These are phyloP conservation scores for Triplophysa dalaica DNA, from an alignment of 2,113 vertebrate species.

Conservation along the genomic window DNA sequence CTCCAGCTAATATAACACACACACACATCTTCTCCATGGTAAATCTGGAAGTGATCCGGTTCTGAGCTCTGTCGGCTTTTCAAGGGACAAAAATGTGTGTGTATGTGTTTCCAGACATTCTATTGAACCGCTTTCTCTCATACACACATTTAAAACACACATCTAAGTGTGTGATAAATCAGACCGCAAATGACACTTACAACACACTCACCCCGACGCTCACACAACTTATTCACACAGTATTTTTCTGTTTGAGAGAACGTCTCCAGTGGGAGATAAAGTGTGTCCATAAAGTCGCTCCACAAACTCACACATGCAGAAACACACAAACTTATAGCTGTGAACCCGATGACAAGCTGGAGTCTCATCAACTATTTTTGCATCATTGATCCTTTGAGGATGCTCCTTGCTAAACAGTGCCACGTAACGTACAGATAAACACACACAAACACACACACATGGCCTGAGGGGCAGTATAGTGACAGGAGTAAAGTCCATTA, in stretches of 20 bases:
- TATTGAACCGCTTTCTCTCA: slow-evolving; percentile 51
- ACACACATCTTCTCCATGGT: slow-evolving; percentile 71
- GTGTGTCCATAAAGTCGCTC: no score
- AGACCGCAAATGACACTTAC: no score
- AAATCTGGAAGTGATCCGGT: slow-evolving; percentile 81
- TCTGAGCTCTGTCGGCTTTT: slow-evolving; percentile 71
- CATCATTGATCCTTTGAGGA: not conserved
- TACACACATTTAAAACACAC: not conserved
- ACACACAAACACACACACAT: slow-evolving; percentile 40
- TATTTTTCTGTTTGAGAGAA: no score
- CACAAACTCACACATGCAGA: slow-evolving; percentile 15
- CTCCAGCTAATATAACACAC: slow-evolving; percentile 5
- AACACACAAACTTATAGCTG: no score
- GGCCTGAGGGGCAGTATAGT: slow-evolving; percentile 77
- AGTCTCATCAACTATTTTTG: not conserved
- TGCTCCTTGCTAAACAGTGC: no score
- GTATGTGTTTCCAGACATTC: slow-evolving; percentile 61
- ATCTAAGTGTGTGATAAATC: no score
- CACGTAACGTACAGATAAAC: not conserved
- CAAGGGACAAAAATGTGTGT: slow-evolving; percentile 60
- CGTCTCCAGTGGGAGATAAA: no score
- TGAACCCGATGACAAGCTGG: no score
- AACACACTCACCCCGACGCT: no score
- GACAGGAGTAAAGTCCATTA: slow-evolving; percentile 75
- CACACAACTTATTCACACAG: no score